Base-by-base conservation (phyloP, 2,888 invertebrate species). In the Archaeoteleia sp. region DNA sequence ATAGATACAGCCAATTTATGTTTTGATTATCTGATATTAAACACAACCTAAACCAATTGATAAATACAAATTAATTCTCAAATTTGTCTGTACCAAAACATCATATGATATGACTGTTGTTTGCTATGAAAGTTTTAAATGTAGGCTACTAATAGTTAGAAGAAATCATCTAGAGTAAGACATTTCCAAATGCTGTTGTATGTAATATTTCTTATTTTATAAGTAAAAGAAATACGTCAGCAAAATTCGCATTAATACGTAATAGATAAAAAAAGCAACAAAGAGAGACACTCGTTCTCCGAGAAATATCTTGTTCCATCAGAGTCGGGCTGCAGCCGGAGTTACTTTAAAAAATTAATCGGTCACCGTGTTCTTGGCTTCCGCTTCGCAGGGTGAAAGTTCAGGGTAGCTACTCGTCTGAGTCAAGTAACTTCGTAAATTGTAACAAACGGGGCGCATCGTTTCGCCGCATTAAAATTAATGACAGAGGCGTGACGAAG, bases 391-490 rank as follows among this genome's bases (percentile, higher is more conserved):
- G 46, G 37, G 13, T 25, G 3, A 29, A 35, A 35, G 35, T 35
- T 8, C 35, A 13, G 15, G 35, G 7, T 12, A 32, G 10, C 32
- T 32, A 7, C 13, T 32, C 13, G 32, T 32, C 12, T 2, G 13
- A 32, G 32, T 1, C 32, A 10, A 12, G 32, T 32, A 32, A 32
- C 12, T 32, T 32, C 73, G 75, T 78, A 80, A 79, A 79, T 79
- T 79, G 75, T 75, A 79, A 71, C 75, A 73, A 79, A 76, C 78
- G 74, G 77, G 76, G 71, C 76, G 76, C 74, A 73, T 75, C 75
- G 78, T 73, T 68, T 73, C 66, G 63, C 74, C 68, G 80, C 78
- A 80, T 81, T 81, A 81, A 81, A 81, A 81, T 81, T 81, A 81
- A 81, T 81, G 80, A 77, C 77, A 73, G 67, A 62, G 75, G 76